Base-by-base conservation (phyloP, 2,888 invertebrate genomes). In the Drosophila longiperda region DNA sequence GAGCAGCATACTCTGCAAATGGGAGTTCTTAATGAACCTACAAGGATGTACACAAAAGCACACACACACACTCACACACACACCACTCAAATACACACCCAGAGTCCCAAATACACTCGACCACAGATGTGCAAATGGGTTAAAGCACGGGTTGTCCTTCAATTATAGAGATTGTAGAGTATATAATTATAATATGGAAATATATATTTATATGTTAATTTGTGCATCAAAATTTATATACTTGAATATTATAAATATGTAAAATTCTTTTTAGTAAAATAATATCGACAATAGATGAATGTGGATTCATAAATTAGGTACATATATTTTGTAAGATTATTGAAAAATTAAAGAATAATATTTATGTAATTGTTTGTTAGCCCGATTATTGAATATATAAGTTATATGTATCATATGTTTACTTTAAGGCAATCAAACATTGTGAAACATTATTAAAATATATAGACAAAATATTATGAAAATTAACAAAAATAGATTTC, bases 21-120 rank as follows among this genome's bases (percentile, higher is more conserved):
- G 64, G 64, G 63, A n/a, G 33, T 64, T 66, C 66, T 59, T 75
- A 78, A 78, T 78, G 78, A 78, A 78, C 75, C 72, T 66, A 67
- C 66, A 66, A 71, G 61, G 53, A 74, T 48, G 40, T 53, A 49
- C 50, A 33, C 49, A 42, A 53, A 60, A 29, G 59, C 49, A 64
- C 32, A 60, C 11, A 45, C 45, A 69, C 29, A 45, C 23, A 60
- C 49, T n/a, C n/a, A 64, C 32, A 60, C n/a, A 38, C 45, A 69
- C 29, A 45, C 17, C 2, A 45, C 48, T 15, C 54, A 55, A n/a
- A 34, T 3, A 29, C 38, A 60, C 49, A 42, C 7, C 3, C 12
- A 23, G 7, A 15, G 45, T 29, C 12, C 40, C 36, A 65, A 54
- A 59, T 48, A 72, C 48, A 34, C 59, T 62, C 50, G 33, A 50